Evolutionary conservation across 2,113 vertebrate genomes (phyloP).

Genomic region (Sinocyclocheilus rhinocerous): DNA sequence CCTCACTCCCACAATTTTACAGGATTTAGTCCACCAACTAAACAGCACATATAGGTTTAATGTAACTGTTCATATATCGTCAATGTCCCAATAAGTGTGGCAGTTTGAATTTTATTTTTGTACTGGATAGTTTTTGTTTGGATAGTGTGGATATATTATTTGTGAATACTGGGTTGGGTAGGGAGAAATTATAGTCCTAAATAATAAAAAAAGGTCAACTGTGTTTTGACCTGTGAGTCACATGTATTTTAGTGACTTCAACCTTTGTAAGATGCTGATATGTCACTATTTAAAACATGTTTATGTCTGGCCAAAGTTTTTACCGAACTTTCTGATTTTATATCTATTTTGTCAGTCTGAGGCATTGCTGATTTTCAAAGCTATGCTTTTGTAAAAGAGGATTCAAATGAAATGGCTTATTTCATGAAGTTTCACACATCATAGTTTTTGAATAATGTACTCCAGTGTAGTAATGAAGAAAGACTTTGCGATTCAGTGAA

Average conservation of each 20-base stretch:
- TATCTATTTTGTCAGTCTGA: not conserved
- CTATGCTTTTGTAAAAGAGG: slow-evolving; percentile 14
- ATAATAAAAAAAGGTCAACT: slow-evolving; percentile 52
- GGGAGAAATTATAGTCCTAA: slow-evolving; percentile 54
- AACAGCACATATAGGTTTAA: slow-evolving; percentile 68
- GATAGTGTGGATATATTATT: slow-evolving; percentile 70
- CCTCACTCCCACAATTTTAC: slow-evolving; percentile 13
- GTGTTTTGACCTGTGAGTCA: slow-evolving; percentile 52
- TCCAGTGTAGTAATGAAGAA: not conserved
- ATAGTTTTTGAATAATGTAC: not conserved
- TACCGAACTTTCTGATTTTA: not conserved
- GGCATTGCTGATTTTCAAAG: not conserved
- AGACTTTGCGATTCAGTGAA: not conserved
- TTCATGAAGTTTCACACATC: not conserved
- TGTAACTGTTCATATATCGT: slow-evolving; percentile 63
- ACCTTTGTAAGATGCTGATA: slow-evolving; percentile 23
- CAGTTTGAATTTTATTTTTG: slow-evolving; percentile 76
- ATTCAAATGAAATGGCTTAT: not conserved
- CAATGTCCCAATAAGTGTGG: slow-evolving; percentile 56
- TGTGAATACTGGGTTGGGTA: slow-evolving; percentile 68
- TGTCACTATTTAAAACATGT: slow-evolving; percentile 26
- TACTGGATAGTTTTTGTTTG: slow-evolving; percentile 54
- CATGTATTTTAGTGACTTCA: slow-evolving; percentile 53
- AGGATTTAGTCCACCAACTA: slow-evolving; percentile 50
- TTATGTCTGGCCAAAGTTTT: slow-evolving; percentile 18